These are phyloP conservation scores for Fregetta grallaria DNA, from an alignment of 2,113 vertebrate species.

Conservation along the genomic window DNA sequence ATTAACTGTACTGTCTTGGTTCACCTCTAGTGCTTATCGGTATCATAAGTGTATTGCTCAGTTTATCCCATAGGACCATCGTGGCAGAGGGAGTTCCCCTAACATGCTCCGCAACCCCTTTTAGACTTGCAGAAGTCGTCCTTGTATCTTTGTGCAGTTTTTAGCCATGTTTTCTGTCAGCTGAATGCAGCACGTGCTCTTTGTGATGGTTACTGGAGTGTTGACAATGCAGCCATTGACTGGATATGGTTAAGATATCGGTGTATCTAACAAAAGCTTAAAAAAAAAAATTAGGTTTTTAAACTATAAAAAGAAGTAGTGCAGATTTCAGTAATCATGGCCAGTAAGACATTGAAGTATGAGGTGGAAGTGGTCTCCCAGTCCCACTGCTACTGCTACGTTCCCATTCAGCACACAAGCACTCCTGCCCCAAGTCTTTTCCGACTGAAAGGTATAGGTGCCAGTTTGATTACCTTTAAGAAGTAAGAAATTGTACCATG, in stretches of 20 bases:
- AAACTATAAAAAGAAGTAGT: not conserved
- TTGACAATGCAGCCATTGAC: not conserved
- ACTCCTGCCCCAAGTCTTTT: not conserved
- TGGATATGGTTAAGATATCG: not conserved
- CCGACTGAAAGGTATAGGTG: not conserved
- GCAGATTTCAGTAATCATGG: not conserved
- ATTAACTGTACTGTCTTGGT: not conserved
- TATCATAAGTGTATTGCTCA: not conserved
- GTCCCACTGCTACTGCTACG: not conserved
- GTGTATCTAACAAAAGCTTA: not conserved
- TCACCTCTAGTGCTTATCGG: not conserved
- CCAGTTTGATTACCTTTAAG: conserved; percentile 5
- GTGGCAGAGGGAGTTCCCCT: not conserved
- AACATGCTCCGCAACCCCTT: not conserved
- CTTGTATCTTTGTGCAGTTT: not conserved
- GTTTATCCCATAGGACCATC: not conserved
- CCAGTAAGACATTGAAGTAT: not conserved
- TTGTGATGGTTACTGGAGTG: not conserved
- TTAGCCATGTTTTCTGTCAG: not conserved
- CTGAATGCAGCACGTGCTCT: not conserved
- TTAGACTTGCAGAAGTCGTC: not conserved
- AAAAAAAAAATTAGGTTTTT: not conserved
- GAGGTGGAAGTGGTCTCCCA: not conserved
- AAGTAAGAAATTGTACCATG: not conserved
- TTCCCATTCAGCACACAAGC: not conserved